A percentile compares a stretch with the other conserved stretches of the same genome.
phyloP scores from a whole-genome alignment of 2,113 vertebrate species.

The Toxotes chatareus region DNA sequence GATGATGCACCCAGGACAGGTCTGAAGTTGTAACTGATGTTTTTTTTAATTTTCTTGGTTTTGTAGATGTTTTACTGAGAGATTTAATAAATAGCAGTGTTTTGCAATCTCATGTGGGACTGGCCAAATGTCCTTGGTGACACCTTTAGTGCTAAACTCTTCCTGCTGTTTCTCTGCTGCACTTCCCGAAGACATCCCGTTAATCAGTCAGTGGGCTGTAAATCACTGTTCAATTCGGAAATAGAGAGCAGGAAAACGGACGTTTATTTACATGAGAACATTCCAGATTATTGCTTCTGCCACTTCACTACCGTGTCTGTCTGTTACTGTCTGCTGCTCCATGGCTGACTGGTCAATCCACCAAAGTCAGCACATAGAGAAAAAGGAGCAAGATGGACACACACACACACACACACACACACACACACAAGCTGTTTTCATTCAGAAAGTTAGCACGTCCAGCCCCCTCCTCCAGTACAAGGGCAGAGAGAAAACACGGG shows the following conservation, averaged over 20 bases:
- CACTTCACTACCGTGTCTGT: constrained; percentile 5
- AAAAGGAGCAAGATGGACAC: background rate
- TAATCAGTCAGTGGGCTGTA: constrained; percentile 44
- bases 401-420: background rate
- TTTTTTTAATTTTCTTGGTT: background rate
- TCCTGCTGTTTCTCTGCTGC: constrained; percentile 12
- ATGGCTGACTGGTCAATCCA: constrained; percentile 28
- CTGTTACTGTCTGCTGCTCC: background rate
- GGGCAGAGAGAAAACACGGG: constrained; percentile 47
- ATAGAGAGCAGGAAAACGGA: background rate
- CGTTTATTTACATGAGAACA: constrained; percentile 40
- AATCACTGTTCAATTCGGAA: constrained; percentile 7
- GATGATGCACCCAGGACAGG: no score
- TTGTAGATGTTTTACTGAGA: background rate
- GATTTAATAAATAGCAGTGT: background rate
- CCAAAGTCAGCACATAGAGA: constrained; percentile 31
- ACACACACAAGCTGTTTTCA: constrained; percentile 53
- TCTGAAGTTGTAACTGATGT: background rate
- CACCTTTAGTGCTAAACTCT: constrained; percentile 22
- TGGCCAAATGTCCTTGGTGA: constrained; percentile 6
- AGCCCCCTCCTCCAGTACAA: constrained; percentile 17
- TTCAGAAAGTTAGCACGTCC: constrained; percentile 45
- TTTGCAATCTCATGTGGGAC: background rate
- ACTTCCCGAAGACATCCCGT: constrained; percentile 22
- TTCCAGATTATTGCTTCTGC: constrained; percentile 35